Evolutionary conservation across 1,140 invertebrate genomes (phyloP).

Genomic region (Globodera ellingtonae): DNA sequence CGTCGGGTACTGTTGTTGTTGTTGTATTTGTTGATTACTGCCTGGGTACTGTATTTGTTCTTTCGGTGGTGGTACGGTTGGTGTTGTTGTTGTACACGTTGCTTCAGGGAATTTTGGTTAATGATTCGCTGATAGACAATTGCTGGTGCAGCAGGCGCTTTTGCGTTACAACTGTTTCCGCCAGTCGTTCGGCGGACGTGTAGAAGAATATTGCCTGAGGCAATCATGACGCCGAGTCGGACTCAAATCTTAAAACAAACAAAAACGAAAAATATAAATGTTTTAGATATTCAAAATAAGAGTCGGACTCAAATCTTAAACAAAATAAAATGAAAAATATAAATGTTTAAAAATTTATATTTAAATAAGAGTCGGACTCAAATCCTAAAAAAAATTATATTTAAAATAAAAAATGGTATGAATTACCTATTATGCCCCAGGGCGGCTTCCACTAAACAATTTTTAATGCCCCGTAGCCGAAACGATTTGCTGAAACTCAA

Average conservation of each 20-base stretch:
- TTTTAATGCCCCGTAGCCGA: too few relatives aligned
- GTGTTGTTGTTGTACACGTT: background rate
- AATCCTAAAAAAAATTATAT: too few relatives aligned
- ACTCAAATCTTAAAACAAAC: background rate
- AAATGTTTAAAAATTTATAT: too few relatives aligned
- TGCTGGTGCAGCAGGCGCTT: background rate
- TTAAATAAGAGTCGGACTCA: too few relatives aligned
- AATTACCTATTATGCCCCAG: too few relatives aligned
- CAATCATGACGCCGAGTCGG: background rate
- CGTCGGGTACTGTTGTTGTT: background rate
- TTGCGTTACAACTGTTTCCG: conserved; percentile 15
- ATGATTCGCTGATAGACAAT: too few relatives aligned
- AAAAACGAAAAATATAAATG: background rate
- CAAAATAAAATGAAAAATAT: background rate
- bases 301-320: too few relatives aligned
- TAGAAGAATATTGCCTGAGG: background rate
- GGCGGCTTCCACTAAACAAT: too few relatives aligned
- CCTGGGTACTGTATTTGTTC: background rate
- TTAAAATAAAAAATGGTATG: too few relatives aligned
- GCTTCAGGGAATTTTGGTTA: too few relatives aligned
- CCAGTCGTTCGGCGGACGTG: conserved; percentile 15
- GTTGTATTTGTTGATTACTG: background rate
- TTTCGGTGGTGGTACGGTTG: background rate
- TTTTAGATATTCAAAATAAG: too few relatives aligned
- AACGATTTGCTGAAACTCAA: too few relatives aligned